Conservation (phyloP, 2,888 invertebrate species). For the Falcaria lacertinaria region DNA sequence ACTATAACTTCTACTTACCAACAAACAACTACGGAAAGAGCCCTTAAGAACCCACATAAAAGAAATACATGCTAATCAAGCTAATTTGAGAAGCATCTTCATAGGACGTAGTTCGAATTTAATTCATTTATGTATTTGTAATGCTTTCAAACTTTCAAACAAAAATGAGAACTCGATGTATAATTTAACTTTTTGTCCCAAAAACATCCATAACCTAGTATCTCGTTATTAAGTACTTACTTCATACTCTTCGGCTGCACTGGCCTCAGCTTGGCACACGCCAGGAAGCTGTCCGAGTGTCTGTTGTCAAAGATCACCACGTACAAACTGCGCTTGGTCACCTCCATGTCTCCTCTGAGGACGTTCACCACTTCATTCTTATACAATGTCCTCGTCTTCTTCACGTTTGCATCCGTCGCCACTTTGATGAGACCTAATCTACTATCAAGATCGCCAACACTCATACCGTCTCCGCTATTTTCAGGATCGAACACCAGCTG, state of each 20-base stretch:
- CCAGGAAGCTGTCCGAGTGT: conserved; percentile 87
- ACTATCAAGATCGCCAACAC: conserved; percentile 88
- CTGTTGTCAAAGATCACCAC: conserved; percentile 89
- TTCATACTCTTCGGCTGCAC: conserved; percentile 83
- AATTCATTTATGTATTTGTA: no score
- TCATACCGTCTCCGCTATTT: conserved; percentile 82
- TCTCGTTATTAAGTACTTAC: conserved; percentile 70
- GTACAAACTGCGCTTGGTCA: conserved; percentile 87
- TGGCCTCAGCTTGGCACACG: conserved; percentile 89
- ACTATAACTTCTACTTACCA: no score
- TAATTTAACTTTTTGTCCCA: no score
- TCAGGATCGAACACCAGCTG: conserved; percentile 92
- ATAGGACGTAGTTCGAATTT: no score
- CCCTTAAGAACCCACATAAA: no score
- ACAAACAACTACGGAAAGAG: no score
- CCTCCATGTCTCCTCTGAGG: conserved; percentile 85
- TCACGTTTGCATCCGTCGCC: conserved; percentile 80
- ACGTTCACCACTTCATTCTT: conserved; percentile 86
- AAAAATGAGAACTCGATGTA: no score
- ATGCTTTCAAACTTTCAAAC: no score
- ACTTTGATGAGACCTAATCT: conserved; percentile 88
- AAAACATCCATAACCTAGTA: not conserved
- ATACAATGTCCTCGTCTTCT: conserved; percentile 79
- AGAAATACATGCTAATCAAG: no score
- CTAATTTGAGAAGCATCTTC: no score